These are phyloP conservation scores for Epsilonema sp. DNA, from an alignment of 2,888 invertebrate genomes.

Conservation along the genomic window DNA sequence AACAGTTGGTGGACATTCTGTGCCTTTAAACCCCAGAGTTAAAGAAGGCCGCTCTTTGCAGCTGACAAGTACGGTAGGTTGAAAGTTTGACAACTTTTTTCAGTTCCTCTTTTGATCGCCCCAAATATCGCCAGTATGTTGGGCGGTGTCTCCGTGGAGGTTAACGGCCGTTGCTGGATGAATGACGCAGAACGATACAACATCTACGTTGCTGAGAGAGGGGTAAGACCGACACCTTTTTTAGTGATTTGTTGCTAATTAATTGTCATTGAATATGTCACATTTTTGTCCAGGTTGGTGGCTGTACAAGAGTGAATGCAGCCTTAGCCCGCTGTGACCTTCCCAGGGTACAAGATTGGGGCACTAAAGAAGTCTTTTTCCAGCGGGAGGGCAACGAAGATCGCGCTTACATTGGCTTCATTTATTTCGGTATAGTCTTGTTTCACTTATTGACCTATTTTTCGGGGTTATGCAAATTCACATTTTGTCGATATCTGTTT, in stretches of 20 bases:
- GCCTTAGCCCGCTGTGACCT: constrained; percentile 24
- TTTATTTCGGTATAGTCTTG: constrained; percentile 21
- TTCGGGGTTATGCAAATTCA: background rate
- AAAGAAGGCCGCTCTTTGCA: constrained; percentile 38
- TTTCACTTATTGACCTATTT: too few relatives aligned
- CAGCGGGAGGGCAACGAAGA: constrained; percentile 16
- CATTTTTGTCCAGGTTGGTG: constrained; percentile 13
- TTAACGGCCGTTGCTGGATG: constrained; percentile 78
- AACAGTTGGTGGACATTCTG: too few relatives aligned
- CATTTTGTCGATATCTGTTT: constrained; percentile 1
- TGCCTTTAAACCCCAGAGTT: too few relatives aligned
- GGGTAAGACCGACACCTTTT: constrained; percentile 9
- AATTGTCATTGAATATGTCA: background rate
- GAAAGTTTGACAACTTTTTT: background rate
- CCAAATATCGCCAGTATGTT: constrained; percentile 94
- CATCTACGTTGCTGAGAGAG: constrained; percentile 24
- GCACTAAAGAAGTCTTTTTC: constrained; percentile 25
- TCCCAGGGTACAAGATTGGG: constrained; percentile 26
- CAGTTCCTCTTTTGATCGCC: constrained; percentile 26
- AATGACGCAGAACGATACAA: constrained; percentile 33
- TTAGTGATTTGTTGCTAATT: background rate
- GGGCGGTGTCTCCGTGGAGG: constrained; percentile 83
- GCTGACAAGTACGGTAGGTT: constrained; percentile 19
- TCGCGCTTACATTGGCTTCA: constrained; percentile 25
- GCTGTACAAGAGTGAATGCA: constrained; percentile 21